A percentile compares a stretch with the other conserved stretches of the same genome.
Conservation (phyloP, 2,888 invertebrate genomes). For the Torymus aiolomorphi region DNA sequence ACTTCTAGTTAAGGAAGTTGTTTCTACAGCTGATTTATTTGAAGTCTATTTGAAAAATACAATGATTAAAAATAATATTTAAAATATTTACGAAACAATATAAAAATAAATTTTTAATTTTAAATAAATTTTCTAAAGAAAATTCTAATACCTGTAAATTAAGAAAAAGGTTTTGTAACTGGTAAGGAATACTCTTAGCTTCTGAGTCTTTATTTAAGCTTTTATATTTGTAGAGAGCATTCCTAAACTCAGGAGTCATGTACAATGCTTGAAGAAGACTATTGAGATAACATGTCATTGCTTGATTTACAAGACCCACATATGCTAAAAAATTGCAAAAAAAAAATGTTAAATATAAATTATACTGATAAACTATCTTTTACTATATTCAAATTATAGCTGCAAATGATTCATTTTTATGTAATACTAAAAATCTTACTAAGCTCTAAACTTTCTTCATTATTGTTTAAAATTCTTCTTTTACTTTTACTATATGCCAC, state of each 20-base stretch:
- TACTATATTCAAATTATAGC: background rate
- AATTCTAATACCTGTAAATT: slow-evolving; percentile 82
- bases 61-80: slow-evolving; percentile 10
- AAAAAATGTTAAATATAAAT: background rate
- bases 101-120: slow-evolving; percentile 1
- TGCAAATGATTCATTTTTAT: background rate
- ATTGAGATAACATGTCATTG: slow-evolving; percentile 95
- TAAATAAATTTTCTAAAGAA: slow-evolving; percentile 19
- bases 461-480: slow-evolving; percentile 23
- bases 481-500: background rate
- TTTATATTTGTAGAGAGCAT: slow-evolving; percentile 88
- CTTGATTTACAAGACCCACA: slow-evolving; percentile 91
- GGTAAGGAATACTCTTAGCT: slow-evolving; percentile 87
- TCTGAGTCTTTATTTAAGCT: slow-evolving; percentile 80
- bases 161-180: slow-evolving; percentile 90
- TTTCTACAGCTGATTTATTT: slow-evolving; percentile 84
- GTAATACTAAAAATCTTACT: slow-evolving; percentile 31
- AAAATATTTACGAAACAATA: slow-evolving; percentile 8
- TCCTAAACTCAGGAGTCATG: slow-evolving; percentile 95
- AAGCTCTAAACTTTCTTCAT: slow-evolving; percentile 20
- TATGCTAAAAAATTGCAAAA: slow-evolving; percentile 73
- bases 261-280: slow-evolving; percentile 90
- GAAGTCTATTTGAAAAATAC: slow-evolving; percentile 80
- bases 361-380: background rate
- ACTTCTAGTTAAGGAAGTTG: slow-evolving; percentile 89